Percentiles rank a stretch among this genome's conserved stretches.
These are phyloP conservation scores for Dryomyza anilis DNA, from an alignment of 2,888 invertebrate species.

Conservation along the genomic window DNA sequence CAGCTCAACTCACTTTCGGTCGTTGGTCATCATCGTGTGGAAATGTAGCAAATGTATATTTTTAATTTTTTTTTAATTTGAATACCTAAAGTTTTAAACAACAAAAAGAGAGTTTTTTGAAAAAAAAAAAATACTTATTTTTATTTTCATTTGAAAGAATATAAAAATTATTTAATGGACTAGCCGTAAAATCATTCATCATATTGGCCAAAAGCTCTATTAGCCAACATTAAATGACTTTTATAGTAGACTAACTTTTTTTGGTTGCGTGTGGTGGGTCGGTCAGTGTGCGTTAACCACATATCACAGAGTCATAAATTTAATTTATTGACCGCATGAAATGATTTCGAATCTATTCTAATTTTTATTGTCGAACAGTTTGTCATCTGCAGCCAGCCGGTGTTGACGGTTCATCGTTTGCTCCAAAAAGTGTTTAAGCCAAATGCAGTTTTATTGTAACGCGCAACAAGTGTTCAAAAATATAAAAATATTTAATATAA, in stretches of 20 bases:
- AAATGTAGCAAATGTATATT: constrained; percentile 10
- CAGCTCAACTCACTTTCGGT: constrained; percentile 12
- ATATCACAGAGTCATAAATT: constrained; percentile 10
- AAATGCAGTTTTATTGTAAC: neutral
- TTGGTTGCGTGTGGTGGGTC: neutral
- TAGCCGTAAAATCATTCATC: no score
- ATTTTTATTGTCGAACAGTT: constrained; percentile 23
- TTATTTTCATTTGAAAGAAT: neutral
- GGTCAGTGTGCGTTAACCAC: constrained; percentile 1
- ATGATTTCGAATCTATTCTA: constrained; percentile 1
- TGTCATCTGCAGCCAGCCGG: constrained; percentile 25
- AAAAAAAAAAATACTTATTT: neutral
- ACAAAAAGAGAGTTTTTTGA: neutral
- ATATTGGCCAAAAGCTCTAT: no score
- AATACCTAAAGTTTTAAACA: no score
- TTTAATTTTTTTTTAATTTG: no score
- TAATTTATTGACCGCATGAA: constrained; percentile 13
- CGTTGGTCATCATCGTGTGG: constrained; percentile 13
- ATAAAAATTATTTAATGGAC: no score
- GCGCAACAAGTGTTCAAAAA: no score
- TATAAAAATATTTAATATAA: no score
- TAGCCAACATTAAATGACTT: no score
- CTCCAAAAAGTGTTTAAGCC: no score
- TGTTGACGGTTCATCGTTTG: constrained; percentile 21
- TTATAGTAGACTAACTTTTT: no score